Evolutionary conservation across 2,888 invertebrate genomes (phyloP).

Genomic region (Lithophane ornitopus): DNA sequence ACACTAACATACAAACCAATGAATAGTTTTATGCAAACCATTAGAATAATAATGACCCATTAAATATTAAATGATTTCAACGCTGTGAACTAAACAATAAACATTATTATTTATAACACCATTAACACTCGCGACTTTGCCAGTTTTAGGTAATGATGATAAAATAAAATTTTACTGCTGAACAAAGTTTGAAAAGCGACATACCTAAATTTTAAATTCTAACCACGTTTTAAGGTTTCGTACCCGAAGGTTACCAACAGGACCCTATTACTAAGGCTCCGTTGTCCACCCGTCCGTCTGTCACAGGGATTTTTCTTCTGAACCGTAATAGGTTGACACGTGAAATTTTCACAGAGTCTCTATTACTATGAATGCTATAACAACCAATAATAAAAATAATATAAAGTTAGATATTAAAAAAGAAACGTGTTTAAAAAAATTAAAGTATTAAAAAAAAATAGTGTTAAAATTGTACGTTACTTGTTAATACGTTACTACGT

Average conservation of each 20-base stretch:
- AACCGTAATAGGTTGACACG: background rate
- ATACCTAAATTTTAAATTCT: background rate
- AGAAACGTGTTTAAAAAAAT: no score
- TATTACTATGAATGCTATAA: background rate
- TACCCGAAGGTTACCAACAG: background rate
- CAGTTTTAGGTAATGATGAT: background rate
- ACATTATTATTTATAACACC: background rate
- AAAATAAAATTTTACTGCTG: background rate
- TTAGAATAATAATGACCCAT: conserved; percentile 35
- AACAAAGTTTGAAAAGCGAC: background rate
- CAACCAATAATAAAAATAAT: background rate
- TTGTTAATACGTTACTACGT: no score
- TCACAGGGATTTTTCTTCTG: background rate
- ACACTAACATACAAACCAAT: background rate
- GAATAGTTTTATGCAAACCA: conserved; percentile 22
- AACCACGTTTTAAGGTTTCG: background rate
- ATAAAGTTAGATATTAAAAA: no score
- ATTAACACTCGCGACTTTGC: background rate
- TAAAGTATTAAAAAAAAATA: no score
- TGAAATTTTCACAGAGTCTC: no score
- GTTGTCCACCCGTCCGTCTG: background rate
- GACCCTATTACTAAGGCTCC: background rate
- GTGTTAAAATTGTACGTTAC: no score
- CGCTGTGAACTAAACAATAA: conserved; percentile 1
- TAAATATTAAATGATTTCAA: conserved; percentile 29